Base-by-base conservation (phyloP, 2,888 invertebrate genomes). In the Dryadula phaetusa region DNA sequence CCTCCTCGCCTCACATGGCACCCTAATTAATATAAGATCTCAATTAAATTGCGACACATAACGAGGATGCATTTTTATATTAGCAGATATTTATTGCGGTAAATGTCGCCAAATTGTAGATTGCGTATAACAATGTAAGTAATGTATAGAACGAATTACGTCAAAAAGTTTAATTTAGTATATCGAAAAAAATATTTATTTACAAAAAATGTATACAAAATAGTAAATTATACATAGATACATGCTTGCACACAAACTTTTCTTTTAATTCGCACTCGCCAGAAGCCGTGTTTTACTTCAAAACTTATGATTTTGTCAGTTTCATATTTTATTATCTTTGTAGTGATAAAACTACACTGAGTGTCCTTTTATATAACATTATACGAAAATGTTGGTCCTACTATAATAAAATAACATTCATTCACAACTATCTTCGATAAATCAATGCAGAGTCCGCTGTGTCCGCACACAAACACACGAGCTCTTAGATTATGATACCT, bases 1-100 rank as follows among this genome's bases (percentile, higher is more conserved):
- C 82, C 78, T 80, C 80, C 81, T 81, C 64, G 83, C 82, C 82
- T 86, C 90, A 88, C 89, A 86, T 88, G 81, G 84, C 87, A 85
- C 87, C 84, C 92, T 92, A 92, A 93, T 92, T 92, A 93, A 93
- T 93, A 92, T 92, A 92, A 91, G 91, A 92, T 93, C 93, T 93
- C 93, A 93, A 93, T 93, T 93, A 93, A 93, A 92, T 85, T 83
- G 89, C 88, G 88, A 92, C 91, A 90, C 86, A 89, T 88, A 90
- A 88, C 84, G 87, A 88, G 85, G 81, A 83, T 81, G 84, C 84
- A 86, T 89, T 90, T 89, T 90, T 87, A 82, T 73, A 70, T 71
- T 52, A 60, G 44, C 32, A 32, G 66, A 58, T 70, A 65, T 68
- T 60, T 49, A 67, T 67, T 62, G 56, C 60, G 68, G 66, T 68